Conservation (phyloP, 2,797 vertebrate species). For the Yasuhikotakia modesta region DNA sequence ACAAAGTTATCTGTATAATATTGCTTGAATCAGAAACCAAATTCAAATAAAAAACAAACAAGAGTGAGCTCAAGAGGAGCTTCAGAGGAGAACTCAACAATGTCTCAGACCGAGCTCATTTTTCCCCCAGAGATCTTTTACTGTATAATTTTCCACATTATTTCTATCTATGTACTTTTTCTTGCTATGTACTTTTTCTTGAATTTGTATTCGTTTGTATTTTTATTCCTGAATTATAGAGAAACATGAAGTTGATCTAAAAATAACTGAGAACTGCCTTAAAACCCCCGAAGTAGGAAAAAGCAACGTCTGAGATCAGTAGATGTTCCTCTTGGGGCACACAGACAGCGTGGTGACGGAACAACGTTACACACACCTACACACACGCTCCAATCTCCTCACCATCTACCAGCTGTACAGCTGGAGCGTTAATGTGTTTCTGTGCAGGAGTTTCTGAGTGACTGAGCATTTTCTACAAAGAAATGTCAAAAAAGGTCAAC, state of each 20-base stretch:
- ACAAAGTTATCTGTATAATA: background rate
- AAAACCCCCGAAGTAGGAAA: background rate
- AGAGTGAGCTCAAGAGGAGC: too few species aligned
- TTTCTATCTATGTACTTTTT: too few species aligned
- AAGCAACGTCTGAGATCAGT: background rate
- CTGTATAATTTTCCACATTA: too few species aligned
- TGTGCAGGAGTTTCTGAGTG: slow-evolving; percentile 4
- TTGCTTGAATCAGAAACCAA: background rate
- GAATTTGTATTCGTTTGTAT: background rate
- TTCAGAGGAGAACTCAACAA: background rate
- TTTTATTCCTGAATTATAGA: background rate
- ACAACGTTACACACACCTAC: slow-evolving; percentile 13
- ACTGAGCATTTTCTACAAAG: slow-evolving; percentile 13
- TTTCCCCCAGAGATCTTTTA: too few species aligned
- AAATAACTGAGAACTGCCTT: background rate
- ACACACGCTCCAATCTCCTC: background rate
- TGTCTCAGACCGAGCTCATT: background rate
- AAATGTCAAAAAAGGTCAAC: slow-evolving; percentile 12
- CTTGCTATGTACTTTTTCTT: background rate
- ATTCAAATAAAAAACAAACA: background rate
- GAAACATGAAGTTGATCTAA: background rate
- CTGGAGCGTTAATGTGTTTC: background rate
- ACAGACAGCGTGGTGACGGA: background rate
- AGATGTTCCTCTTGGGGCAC: background rate
- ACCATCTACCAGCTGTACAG: slow-evolving; percentile 19